Evolutionary conservation across 2,888 invertebrate genomes (phyloP).

Genomic region (Drepana falcataria): DNA sequence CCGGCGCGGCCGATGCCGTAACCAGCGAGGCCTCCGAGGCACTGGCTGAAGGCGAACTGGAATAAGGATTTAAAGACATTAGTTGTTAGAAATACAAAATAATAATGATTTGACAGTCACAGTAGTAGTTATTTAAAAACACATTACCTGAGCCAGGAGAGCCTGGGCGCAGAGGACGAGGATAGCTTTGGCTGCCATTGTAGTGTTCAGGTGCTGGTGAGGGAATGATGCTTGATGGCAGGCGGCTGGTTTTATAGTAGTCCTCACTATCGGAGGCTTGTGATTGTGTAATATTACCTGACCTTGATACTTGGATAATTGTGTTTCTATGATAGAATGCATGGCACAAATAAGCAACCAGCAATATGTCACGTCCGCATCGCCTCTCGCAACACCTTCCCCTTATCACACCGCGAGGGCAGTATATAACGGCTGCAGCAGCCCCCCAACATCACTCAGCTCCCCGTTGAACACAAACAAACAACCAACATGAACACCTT

Average conservation of each 20-base stretch:
- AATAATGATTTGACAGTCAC: slow-evolving; percentile 1
- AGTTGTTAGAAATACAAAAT: too few relatives aligned
- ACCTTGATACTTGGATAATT: background rate
- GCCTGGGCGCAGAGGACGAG: slow-evolving; percentile 7
- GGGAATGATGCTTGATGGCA: background rate
- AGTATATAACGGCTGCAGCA: background rate
- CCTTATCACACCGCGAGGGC: background rate
- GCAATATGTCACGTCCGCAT: background rate
- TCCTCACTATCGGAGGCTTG: background rate
- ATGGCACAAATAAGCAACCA: background rate
- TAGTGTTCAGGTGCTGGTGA: background rate
- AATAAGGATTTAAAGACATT: background rate
- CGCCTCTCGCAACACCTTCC: background rate
- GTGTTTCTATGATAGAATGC: background rate
- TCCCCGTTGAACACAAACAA: slow-evolving; percentile 1
- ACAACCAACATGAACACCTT: slow-evolving; percentile 6
- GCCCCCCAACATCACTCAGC: slow-evolving; percentile 2
- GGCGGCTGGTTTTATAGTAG: background rate
- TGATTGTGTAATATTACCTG: too few relatives aligned
- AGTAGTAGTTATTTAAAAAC: background rate
- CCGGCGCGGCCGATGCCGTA: background rate
- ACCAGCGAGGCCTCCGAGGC: slow-evolving; percentile 4
- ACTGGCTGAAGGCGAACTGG: slow-evolving; percentile 13
- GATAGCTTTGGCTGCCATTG: slow-evolving; percentile 2
- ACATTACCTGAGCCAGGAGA: slow-evolving; percentile 8